Evolutionary conservation across 2,113 vertebrate species (phyloP).

Genomic region (Heloderma charlesbogerti): DNA sequence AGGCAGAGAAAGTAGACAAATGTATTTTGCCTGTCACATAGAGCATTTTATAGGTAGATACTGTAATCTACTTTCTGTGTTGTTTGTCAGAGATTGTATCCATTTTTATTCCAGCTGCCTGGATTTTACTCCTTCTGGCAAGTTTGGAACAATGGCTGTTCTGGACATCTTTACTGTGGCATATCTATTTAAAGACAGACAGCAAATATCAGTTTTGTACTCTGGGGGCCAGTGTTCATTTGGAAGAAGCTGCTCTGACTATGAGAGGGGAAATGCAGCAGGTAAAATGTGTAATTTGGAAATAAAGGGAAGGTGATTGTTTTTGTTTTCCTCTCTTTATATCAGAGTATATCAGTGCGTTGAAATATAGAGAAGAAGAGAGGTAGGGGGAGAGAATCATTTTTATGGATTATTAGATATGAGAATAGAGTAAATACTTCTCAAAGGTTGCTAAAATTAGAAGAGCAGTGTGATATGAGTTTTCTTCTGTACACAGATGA

Average conservation of each 20-base stretch:
- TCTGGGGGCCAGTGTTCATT: background rate
- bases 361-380: background rate
- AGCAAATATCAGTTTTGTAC: background rate
- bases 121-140: background rate
- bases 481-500: constrained; percentile 1
- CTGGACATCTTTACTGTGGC: background rate
- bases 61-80: background rate
- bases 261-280: background rate
- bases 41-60: background rate
- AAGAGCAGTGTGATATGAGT: background rate
- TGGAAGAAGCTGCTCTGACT: background rate
- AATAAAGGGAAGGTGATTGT: background rate
- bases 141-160: background rate
- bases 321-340: background rate
- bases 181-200: constrained; percentile 1
- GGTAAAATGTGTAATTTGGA: background rate
- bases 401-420: background rate
- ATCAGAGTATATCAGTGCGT: background rate
- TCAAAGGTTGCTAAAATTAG: background rate
- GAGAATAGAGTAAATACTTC: background rate
- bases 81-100: constrained; percentile 3
- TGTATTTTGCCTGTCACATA: background rate
- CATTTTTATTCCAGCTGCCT: background rate
- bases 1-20: background rate
- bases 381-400: background rate